Evolutionary conservation across 2,888 invertebrate species (phyloP).

Genomic region (Pristionchus fissidentatus): DNA sequence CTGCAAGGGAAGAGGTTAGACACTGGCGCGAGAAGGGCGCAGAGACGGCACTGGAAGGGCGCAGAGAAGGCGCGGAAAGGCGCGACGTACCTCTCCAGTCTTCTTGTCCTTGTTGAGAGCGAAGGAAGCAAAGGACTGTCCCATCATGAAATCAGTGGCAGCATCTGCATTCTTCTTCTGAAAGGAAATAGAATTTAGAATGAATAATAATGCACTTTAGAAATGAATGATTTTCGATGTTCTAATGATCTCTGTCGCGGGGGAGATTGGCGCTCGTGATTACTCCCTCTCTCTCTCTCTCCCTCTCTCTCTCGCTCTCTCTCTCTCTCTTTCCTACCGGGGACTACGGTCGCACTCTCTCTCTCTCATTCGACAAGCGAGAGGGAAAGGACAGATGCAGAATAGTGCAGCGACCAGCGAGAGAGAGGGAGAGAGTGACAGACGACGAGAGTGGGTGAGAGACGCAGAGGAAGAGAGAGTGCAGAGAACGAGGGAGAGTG

Average conservation of each 20-base stretch:
- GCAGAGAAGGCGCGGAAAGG: too few species aligned
- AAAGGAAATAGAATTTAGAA: neutral
- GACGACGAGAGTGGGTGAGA: neutral
- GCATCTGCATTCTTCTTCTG: conserved; percentile 34
- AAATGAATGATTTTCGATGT: neutral
- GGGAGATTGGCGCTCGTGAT: neutral
- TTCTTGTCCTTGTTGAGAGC: conserved; percentile 12
- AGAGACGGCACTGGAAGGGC: too few species aligned
- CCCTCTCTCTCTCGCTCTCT: neutral
- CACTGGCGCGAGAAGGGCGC: too few species aligned
- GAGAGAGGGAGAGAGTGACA: conserved; percentile 3
- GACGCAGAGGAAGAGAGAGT: neutral
- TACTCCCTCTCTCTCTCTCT: neutral
- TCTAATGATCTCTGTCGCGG: neutral
- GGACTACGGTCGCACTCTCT: too few species aligned
- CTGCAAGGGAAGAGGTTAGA: conserved; percentile 12
- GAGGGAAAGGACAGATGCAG: conserved; percentile 12
- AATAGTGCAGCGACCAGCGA: neutral
- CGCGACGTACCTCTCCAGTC: neutral
- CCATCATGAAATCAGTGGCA: neutral
- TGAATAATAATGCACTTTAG: neutral
- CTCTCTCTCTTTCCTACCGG: conserved; percentile 33
- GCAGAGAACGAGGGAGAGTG: neutral
- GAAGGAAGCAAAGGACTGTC: conserved; percentile 3
- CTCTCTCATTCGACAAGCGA: neutral